These are phyloP conservation scores for Scyliorhinus canicula DNA, from an alignment of 2,797 vertebrate genomes.

Conservation along the genomic window DNA sequence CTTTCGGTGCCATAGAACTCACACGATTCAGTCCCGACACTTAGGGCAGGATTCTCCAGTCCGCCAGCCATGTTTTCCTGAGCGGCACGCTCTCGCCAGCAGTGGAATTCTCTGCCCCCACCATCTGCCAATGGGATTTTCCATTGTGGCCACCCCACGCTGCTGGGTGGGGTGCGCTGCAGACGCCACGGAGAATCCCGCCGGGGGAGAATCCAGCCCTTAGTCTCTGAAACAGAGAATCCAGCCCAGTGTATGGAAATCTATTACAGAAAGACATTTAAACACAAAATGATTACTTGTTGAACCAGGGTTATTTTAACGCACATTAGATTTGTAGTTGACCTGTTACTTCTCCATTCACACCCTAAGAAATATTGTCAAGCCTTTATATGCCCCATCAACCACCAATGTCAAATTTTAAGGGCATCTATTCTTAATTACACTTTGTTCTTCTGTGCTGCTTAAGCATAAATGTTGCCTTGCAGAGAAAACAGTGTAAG, in stretches of 20 bases:
- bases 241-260: not conserved
- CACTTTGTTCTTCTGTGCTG: not conserved
- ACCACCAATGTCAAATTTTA: not conserved
- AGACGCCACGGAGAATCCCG: too few species aligned
- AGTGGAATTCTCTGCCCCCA: too few species aligned
- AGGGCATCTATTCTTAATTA: not conserved
- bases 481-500: not conserved
- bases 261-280: not conserved
- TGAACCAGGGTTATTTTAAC: not conserved
- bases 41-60: too few species aligned
- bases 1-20: too few species aligned
- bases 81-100: too few species aligned
- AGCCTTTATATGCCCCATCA: not conserved
- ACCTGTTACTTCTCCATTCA: not conserved
- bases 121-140: too few species aligned
- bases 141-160: too few species aligned
- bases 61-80: too few species aligned
- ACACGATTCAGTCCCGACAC: too few species aligned
- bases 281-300: not conserved
- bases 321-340: not conserved
- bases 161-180: too few species aligned
- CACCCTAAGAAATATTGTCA: not conserved
- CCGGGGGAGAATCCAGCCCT: too few species aligned
- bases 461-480: not conserved
- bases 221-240: too few species aligned